Base-by-base conservation (phyloP, 37 sponge, comb jelly and placozoan genomes). In the Hexactinellida sp. region DNA sequence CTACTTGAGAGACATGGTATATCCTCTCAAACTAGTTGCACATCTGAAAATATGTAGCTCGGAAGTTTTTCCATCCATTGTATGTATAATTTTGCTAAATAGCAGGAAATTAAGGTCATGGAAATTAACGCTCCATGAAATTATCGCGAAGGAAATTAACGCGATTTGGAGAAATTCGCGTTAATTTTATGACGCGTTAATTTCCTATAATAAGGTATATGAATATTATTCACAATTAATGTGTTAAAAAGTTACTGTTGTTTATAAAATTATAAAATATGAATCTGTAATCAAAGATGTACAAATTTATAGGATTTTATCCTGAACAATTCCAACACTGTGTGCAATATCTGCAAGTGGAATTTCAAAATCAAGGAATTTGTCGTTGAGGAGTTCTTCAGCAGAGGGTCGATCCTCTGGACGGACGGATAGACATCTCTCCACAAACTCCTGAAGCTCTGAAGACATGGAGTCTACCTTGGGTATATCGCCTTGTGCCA, bases 301-400 rank as follows among this genome's bases (percentile, higher is more conserved):
- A 41, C 5, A 41, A 41, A 21, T n/a, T 63, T 63, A 63, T 25
- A 21, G 25, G 5, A 63, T 21, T 63, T 28, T 63, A 63, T 63
- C 28, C 13, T 63, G 32, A 63, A 21, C 13, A 7, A 21, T 7
- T 63, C 32, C 76, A 32, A 63, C 30, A 63, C 76, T 63, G 76
- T 25, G 30, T 32, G 76, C 25, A 32, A 63, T 28, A 23, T 63
- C 25, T 63, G 76, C 30, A n/a, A 63, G 76, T 23, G 76, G 76
- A n/a, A 63, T 63, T 63, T 7, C 76, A 63, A 32, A 25, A 28
- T 63, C 76, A n/a, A 63, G 76, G 76, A 63, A 63, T 63, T 63
- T 63, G 13, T 63, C 76, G 34, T 63, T n/a, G 76, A 63, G 76
- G 34, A 63, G 76, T 63, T 63, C 76, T 28, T 63, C 76, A 63